Evolutionary conservation across 2,888 invertebrate species (phyloP).

Genomic region (Thumatha senex): DNA sequence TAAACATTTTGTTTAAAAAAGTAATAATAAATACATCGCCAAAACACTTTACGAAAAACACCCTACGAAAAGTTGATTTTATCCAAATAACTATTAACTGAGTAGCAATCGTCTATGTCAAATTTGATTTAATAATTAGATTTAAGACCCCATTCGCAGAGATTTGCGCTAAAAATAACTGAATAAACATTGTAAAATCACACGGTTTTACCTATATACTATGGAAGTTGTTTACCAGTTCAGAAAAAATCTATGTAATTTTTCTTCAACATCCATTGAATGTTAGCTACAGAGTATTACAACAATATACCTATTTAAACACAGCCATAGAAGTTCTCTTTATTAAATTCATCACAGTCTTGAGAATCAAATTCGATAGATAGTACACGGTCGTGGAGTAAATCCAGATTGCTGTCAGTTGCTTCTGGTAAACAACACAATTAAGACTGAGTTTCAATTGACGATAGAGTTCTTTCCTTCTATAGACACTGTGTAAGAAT

Average conservation of each 20-base stretch:
- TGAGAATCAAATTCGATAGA: conserved; percentile 18
- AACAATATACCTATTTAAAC: background rate
- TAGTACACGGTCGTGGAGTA: conserved; percentile 41
- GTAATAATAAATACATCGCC: conserved; percentile 8
- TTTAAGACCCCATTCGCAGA: conserved; percentile 39
- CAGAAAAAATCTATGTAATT: background rate
- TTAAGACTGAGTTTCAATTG: conserved; percentile 59
- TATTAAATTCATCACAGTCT: background rate
- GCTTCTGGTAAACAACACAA: conserved; percentile 64
- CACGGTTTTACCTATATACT: conserved; percentile 27
- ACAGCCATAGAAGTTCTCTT: conserved; percentile 7
- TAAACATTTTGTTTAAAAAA: conserved; percentile 2
- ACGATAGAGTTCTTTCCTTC: conserved; percentile 40
- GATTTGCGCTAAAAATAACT: conserved; percentile 52
- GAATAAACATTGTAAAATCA: conserved; percentile 57
- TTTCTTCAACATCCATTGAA: conserved; percentile 14
- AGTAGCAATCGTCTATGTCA: conserved; percentile 20
- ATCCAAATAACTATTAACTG: conserved; percentile 22
- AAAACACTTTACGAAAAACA: conserved; percentile 7
- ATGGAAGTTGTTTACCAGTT: conserved; percentile 6
- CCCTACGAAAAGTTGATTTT: conserved; percentile 16
- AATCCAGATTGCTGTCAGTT: conserved; percentile 55
- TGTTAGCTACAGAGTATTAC: background rate
- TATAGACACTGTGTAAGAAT: conserved; percentile 13
- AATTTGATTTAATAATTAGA: conserved; percentile 35